Base-by-base conservation (phyloP, 2,888 invertebrate species). In the Colletes collaris region DNA sequence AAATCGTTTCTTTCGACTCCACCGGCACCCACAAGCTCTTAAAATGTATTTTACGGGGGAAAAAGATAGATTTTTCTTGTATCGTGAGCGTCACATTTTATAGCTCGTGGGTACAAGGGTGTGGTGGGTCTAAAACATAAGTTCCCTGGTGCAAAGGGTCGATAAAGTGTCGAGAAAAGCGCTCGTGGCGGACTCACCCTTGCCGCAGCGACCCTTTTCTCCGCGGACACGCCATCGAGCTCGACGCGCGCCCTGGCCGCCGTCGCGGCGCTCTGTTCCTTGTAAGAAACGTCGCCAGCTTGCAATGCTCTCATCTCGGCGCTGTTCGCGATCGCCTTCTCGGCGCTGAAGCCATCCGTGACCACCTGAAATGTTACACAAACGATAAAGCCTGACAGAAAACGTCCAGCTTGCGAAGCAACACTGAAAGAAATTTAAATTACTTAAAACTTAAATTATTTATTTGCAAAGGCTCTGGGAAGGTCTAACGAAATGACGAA, bases 201-300 rank as follows among this genome's bases (percentile, higher is more conserved):
- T 86, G 96, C 95, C 85, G 96, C 95, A 76, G 97, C 96, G 84
- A 97, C 96, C 91, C 97, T 96, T 93, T 97, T 97, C 93, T 98
- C 97, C 1, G 97, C 96, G 37, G 96, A 96, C 79, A 97, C 95
- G 59, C 97, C 97, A 91, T 97, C 97, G 79, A 97, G 94, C 93
- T 97, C 97, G 81, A 97, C 93, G 85, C 97, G 94, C 83, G 97
- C 96, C 86, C 96, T 95, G 82, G 96, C 95, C 16, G 97, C 97
- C 44, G 96, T 96, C 55, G 97, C 96, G 56, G 97, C 96, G 89
- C 95, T 96, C 84, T 96, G 96, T 93, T 97, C 97, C 89, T 97
- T 96, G 92, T 97, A 97, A 78, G 96, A 96, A 87, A 97, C 93
- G 90, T 97, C 97, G 52, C 97, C 97, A 40, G 97, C 95, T 91